phyloP scores from a whole-genome alignment of 2,888 invertebrate genomes.

The Eupithecia inturbata region DNA sequence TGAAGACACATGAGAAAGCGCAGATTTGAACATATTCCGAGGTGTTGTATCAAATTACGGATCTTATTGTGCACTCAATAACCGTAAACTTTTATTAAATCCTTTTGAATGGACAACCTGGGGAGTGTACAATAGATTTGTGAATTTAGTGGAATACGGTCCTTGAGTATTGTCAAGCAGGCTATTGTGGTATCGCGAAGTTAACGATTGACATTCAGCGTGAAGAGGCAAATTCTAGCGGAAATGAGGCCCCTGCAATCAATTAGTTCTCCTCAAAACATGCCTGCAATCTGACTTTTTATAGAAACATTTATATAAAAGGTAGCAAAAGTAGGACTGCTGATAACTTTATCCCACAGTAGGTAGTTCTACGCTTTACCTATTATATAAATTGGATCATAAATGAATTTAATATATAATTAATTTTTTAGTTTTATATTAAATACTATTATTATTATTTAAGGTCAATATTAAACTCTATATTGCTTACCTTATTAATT shows the following conservation, averaged over 20 bases:
- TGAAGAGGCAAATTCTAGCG: constrained; percentile 28
- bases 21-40: constrained; percentile 40
- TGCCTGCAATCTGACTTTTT: neutral
- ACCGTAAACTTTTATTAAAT: constrained; percentile 34
- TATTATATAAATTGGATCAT: too few relatives aligned
- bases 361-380: too few relatives aligned
- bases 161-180: constrained; percentile 60
- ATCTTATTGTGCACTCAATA: constrained; percentile 36
- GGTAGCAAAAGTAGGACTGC: neutral
- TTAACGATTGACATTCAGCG: constrained; percentile 32
- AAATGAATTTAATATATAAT: too few relatives aligned
- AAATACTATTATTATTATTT: too few relatives aligned
- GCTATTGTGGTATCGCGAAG: constrained; percentile 49
- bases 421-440: too few relatives aligned
- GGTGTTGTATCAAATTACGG: constrained; percentile 39
- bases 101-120: constrained; percentile 42
- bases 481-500: too few relatives aligned
- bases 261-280: constrained; percentile 22
- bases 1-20: constrained; percentile 50
- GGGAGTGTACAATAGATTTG: constrained; percentile 56
- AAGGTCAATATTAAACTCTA: too few relatives aligned
- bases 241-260: constrained; percentile 32
- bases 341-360: neutral
- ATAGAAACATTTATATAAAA: neutral
- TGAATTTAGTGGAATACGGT: constrained; percentile 53